Base-by-base conservation (phyloP, 2,888 invertebrate species). In the Ennomos fuscantarius region DNA sequence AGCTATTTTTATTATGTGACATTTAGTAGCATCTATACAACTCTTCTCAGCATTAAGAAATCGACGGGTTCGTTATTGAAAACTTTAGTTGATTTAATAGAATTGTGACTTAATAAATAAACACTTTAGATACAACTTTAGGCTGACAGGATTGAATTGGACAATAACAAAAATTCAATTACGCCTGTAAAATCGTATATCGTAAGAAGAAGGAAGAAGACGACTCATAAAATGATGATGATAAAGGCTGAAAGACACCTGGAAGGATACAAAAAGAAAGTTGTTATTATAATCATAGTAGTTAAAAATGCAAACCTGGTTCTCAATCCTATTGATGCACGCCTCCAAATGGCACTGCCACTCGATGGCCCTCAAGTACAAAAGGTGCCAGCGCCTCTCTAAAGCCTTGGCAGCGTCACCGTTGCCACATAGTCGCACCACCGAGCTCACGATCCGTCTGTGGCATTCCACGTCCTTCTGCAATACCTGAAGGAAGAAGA, bases 401-500 rank as follows among this genome's bases (percentile, higher is more conserved):
- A 98, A 93, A 62, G 94, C 95, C 55, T 94, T 93, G 63, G 95
- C 96, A 75, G 93, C 92, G 89, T 93, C 94, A 74, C 93, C 93
- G 78, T 93, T 94, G 81, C 93, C 95, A 91, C 95, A 96, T 84
- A 95, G 94, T 86, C 95, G 95, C 86, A 95, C 95, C 90, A 95
- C 95, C 59, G 95, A 95, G 82, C 93, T 94, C 83, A 97, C 96
- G 87, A 96, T 95, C 90, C 96, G 95, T 74, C 96, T 95, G 93
- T 96, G 97, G 87, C 97, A 96, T 94, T 97, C 97, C 89, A 98
- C 97, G 93, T 98, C 97, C 82, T 95, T 95, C 93, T 98, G 97
- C 86, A 98, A 95, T 93, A 96, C 96, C 98, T 98, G 94, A 31
- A 93, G 32, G 67, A 71, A 65, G 46, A 71, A 65, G 46, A 13